Conservation (phyloP, 1,140 invertebrate genomes). For the Hylyphantes graminicola region DNA sequence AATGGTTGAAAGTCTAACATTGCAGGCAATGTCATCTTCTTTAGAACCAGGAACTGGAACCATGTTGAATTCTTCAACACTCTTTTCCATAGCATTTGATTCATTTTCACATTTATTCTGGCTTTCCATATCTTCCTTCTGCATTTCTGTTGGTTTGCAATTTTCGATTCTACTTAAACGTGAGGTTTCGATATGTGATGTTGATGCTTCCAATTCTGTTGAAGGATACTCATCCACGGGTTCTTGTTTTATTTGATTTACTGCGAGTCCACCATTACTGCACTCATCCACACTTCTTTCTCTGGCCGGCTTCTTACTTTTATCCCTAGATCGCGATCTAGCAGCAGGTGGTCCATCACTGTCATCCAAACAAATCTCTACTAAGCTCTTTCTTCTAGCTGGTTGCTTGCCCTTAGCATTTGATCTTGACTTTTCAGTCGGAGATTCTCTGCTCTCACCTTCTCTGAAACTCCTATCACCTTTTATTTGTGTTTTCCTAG, state of each 20-base stretch:
- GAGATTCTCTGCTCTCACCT: no score
- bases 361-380: no score
- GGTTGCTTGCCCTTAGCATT: no score
- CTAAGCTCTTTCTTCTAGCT: no score
- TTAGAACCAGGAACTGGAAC: no score
- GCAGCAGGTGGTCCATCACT: no score
- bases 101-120: slow-evolving; percentile 23
- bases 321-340: no score
- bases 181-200: neutral
- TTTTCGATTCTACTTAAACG: neutral
- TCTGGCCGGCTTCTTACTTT: slow-evolving; percentile 22
- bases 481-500: neutral
- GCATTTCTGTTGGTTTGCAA: neutral
- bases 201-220: neutral
- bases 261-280: neutral
- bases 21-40: no score
- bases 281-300: neutral
- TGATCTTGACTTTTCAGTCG: no score
- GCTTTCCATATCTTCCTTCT: neutral
- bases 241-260: slow-evolving; percentile 44
- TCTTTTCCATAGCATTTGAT: slow-evolving; percentile 41
- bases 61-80: neutral
- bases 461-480: neutral
- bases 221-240: slow-evolving; percentile 25
- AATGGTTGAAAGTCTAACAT: no score